Evolutionary conservation across 2,888 invertebrate species (phyloP), one percentile per base, ranked within the genome.

Genomic region (Barypeithes pellucidus): DNA sequence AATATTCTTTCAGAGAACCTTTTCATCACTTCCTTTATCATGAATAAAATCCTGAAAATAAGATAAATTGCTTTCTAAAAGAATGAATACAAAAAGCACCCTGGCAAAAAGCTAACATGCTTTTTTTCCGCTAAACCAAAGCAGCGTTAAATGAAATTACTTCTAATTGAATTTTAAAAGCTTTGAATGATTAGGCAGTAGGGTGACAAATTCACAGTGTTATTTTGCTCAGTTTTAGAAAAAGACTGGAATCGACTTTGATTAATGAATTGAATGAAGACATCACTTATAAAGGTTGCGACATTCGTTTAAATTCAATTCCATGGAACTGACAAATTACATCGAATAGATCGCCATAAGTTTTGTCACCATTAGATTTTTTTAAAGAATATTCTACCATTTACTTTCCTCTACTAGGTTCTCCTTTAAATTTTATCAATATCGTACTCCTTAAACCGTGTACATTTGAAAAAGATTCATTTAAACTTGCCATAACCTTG

Each of bases 201-300:
- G 54, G 45, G 74, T 70, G 78, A 79, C 77, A 78, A 78, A 78
- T 79, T 76, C 75, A 67, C 75, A 73, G 70, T 76, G 73, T 73
- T 73, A 72, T 71, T 72, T 63, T 47, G 60, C 67, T 43, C 67
- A 70, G 60, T 61, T 72, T 67, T 22, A 68, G 76, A 70, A 73
- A 71, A 75, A 76, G 76, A 74, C 76, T 73, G 73, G 72, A 75
- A 59, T 75, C 67, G 81, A 82, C 80, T 79, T 77, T 81, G 82
- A 82, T 82, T 81, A 82, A 82, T 81, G 81, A 79, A 77, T 75
- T 76, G 77, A 79, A 79, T 78, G 79, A 80, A 79, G 80, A 79
- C 79, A 79, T 79, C 79, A 76, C 79, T 79, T 77, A 78, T 78
- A 77, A 74, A 73, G 71, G 71, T 76, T 75, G 72, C 76, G 76